Evolutionary conservation across 2,888 invertebrate genomes (phyloP).

Genomic region (Sisyra terminalis): DNA sequence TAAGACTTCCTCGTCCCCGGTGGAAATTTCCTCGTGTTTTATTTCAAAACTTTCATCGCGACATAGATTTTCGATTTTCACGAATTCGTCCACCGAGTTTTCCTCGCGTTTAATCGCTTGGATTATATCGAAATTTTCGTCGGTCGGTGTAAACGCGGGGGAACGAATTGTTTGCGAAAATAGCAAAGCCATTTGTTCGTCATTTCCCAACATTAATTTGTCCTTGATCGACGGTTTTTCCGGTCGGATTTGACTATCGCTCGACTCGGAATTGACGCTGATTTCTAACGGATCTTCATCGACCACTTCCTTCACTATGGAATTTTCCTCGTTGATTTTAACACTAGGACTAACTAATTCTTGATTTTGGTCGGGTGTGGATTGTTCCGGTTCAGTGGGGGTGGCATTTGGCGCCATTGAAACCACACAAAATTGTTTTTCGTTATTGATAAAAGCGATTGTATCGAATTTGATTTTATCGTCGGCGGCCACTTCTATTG

Average conservation of each 20-base stretch:
- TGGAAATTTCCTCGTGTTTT: neutral
- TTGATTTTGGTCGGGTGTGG: neutral
- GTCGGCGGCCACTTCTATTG: conserved; percentile 8
- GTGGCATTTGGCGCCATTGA: neutral
- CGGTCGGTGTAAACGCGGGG: conserved; percentile 28
- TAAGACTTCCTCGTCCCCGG: neutral
- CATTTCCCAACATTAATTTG: conserved; percentile 23
- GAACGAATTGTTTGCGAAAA: conserved; percentile 29
- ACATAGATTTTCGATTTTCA: conserved; percentile 6
- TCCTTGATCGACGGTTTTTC: conserved; percentile 6
- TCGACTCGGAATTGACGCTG: conserved; percentile 3
- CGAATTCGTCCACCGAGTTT: conserved; percentile 13
- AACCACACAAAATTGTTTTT: conserved; percentile 6
- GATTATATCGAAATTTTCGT: conserved; percentile 28
- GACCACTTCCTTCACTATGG: neutral
- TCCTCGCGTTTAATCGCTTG: conserved; percentile 23
- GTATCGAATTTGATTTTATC: conserved; percentile 10
- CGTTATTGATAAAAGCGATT: conserved; percentile 11
- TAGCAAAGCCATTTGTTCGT: conserved; percentile 23
- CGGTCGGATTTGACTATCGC: neutral
- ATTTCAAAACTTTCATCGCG: conserved; percentile 3
- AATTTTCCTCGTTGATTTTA: conserved; percentile 1
- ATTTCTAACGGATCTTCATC: conserved; percentile 10
- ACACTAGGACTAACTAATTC: neutral
- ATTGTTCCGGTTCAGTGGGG: neutral